Percentiles rank a stretch among this genome's conserved stretches.
phyloP scores from a whole-genome alignment of 2,888 invertebrate species.

The Hofmannophila pseudospretella region DNA sequence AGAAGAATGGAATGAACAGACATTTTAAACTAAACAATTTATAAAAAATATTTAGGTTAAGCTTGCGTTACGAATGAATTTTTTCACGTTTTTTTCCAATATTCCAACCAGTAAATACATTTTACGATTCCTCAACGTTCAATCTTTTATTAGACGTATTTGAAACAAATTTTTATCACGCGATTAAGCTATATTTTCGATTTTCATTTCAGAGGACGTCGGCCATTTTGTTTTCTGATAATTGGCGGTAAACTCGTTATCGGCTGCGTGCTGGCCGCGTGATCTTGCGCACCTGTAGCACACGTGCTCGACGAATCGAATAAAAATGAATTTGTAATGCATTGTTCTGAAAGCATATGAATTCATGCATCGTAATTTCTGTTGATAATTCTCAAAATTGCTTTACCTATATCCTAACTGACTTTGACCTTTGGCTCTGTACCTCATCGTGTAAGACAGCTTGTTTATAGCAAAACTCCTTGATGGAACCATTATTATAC shows the following conservation, averaged over 20 bases:
- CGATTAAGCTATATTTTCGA: not conserved
- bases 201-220: not conserved
- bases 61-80: no score
- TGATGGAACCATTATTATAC: no score
- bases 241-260: conserved; percentile 8
- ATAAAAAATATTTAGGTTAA: no score
- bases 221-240: conserved; percentile 3
- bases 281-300: conserved; percentile 10
- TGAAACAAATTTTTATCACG: not conserved
- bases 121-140: not conserved
- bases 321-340: conserved; percentile 13
- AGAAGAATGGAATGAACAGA: no score
- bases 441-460: no score
- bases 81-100: no score
- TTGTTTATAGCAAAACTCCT: no score
- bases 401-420: no score
- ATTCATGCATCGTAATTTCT: not conserved
- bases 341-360: conserved; percentile 7
- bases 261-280: conserved; percentile 9
- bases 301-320: conserved; percentile 8
- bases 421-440: no score
- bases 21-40: no score
- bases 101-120: not conserved
- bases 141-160: not conserved
- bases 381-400: no score